Evolutionary conservation across 2,888 invertebrate species (phyloP), one percentile per base, ranked within the genome.

Genomic region (Sinotaia quadrata): DNA sequence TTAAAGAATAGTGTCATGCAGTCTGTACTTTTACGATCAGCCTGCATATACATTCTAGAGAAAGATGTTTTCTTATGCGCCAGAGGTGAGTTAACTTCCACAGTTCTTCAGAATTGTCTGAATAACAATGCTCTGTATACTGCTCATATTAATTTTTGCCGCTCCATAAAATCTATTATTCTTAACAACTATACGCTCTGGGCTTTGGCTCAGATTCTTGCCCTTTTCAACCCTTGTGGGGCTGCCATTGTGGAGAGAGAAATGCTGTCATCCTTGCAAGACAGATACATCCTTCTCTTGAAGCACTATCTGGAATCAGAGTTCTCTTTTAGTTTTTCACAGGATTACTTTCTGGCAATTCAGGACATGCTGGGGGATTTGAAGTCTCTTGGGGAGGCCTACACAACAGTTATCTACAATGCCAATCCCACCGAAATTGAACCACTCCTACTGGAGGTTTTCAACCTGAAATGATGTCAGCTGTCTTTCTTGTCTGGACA

Each of bases 361-460:
- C 52, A 70, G 68, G 73, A 73, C 52, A 59, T 70, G 36, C 54
- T 73, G 8, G 54, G 94, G 33, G 97, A 97, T 85, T 91, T 98
- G 27, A 93, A 95, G 78, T 93, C 93, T 83, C 90, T 97, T 65
- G 95, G 96, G 70, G 95, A 96, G 80, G 94, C 95, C 81, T 93
- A 97, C n/a, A 94, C 97, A 12, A 93, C 94, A 44, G 95, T 97
- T 4, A 95, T 96, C 87, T 91, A 97, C 34, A 95, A 97, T 88
- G 95, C 96, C 1, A 96, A 97, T 90, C 96, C 97, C 36, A 91
- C 93, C 69, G 92, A 94, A 85, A 94, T 98, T 54, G 97, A 97
- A 82, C 98, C 97, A 0, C 90, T 98, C 41, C 90, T 98, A 54
- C 93, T 97, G 87, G 97, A 98, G 91, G 96, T 98, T 85, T 96